A percentile compares a stretch with the other conserved stretches of the same genome.
Evolutionary conservation across 2,888 invertebrate species (phyloP).

Genomic region (Cantharis flavilabris): DNA sequence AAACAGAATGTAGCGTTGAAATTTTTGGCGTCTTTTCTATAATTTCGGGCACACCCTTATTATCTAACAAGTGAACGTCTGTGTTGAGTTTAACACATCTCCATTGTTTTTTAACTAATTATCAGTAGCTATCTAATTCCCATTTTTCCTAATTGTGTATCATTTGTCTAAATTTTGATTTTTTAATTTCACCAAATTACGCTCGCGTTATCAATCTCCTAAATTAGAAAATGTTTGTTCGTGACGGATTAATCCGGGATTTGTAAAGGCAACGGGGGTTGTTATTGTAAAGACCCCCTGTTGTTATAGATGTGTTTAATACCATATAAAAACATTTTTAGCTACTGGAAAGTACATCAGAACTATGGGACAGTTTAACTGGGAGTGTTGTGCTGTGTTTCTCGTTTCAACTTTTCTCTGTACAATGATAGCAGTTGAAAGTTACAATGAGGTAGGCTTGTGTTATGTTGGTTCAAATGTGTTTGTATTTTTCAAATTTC

Average conservation of each 20-base stretch:
- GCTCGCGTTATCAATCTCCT: neutral
- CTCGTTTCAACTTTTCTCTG: constrained; percentile 13
- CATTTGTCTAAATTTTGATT: neutral
- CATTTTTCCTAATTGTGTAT: neutral
- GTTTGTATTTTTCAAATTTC: no score
- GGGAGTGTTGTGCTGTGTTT: constrained; percentile 36
- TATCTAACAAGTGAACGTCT: constrained; percentile 5
- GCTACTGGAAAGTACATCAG: constrained; percentile 18
- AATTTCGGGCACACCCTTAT: constrained; percentile 10
- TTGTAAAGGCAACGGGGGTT: constrained; percentile 44
- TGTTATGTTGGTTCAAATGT: no score
- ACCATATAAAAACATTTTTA: constrained; percentile 39
- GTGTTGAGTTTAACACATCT: neutral
- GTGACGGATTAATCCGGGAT: constrained; percentile 37
- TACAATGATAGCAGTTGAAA: constrained; percentile 3
- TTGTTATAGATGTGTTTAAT: constrained; percentile 36
- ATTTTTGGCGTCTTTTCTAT: constrained; percentile 7
- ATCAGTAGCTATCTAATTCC: neutral
- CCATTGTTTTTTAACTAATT: neutral
- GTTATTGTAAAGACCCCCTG: constrained; percentile 45
- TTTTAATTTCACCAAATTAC: constrained; percentile 15
- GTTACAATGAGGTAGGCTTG: constrained; percentile 18
- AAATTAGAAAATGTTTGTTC: constrained; percentile 24
- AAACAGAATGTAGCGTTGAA: constrained; percentile 6
- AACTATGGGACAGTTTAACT: constrained; percentile 39